These are phyloP conservation scores for Blastobasis lacticolella DNA, from an alignment of 2,888 invertebrate species.

Conservation along the genomic window DNA sequence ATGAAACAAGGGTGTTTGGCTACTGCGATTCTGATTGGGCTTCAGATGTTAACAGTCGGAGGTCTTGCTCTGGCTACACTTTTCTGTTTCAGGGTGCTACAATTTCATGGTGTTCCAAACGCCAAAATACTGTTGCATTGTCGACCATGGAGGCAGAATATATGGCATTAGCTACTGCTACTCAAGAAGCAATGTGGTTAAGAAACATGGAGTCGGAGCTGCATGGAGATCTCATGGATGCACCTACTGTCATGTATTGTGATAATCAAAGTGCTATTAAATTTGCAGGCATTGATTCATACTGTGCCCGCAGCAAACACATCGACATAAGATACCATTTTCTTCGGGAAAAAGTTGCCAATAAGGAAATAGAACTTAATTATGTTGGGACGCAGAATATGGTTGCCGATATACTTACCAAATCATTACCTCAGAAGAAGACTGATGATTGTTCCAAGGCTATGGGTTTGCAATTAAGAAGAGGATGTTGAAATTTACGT, in stretches of 20 bases:
- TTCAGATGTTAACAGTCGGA: constrained; percentile 9
- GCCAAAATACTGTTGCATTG: constrained; percentile 14
- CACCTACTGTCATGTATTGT: constrained; percentile 8
- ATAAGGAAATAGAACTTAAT: constrained; percentile 5
- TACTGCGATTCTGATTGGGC: constrained; percentile 25
- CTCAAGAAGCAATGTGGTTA: constrained; percentile 17
- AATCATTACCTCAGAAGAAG: constrained; percentile 9
- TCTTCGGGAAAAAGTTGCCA: constrained; percentile 11
- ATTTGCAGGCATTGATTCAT: constrained; percentile 9
- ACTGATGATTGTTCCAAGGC: constrained; percentile 5
- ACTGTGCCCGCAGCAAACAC: constrained; percentile 13
- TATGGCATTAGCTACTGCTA: constrained; percentile 15
- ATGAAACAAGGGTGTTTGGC: constrained; percentile 4
- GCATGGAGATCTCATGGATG: not conserved
- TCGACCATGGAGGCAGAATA: constrained; percentile 15
- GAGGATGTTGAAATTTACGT: constrained; percentile 5
- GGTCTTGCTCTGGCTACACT: constrained; percentile 19
- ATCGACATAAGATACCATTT: constrained; percentile 16
- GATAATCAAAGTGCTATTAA: constrained; percentile 20
- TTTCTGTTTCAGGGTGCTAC: constrained; percentile 22
- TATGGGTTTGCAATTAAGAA: not conserved
- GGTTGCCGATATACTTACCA: constrained; percentile 15
- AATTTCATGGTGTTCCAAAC: constrained; percentile 21
- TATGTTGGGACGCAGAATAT: constrained; percentile 9
- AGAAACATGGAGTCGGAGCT: constrained; percentile 13